Evolutionary conservation across 1,140 invertebrate genomes (phyloP), one percentile per base, ranked within the genome.

Genomic region (Calliopsis andreniformis): DNA sequence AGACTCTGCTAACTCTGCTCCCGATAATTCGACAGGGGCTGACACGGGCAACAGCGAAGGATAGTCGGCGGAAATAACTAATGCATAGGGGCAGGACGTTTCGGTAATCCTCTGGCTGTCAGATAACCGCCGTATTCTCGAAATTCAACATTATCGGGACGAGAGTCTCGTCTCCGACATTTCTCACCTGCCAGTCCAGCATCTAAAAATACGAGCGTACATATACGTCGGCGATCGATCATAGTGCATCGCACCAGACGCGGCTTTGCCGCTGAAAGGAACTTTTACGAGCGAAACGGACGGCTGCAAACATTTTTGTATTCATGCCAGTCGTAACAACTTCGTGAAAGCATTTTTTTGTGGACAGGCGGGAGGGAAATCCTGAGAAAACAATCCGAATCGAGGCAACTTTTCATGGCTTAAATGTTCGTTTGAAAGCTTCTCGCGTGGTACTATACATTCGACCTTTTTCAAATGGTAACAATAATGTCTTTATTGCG

Each of bases 161-260:
- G 85, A 82, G 84, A 84, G 78, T 82, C 35, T 67, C 56, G 82
- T 86, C 79, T 77, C 77, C 75, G 68, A 47, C 75, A 83, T 86
- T 73, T 78, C 55, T 69, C 68, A 85, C 77, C 81, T 84, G 85
- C 75, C 79, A 76, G 64, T 53, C 77, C 61, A 58, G 1, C 51
- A 58, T 83, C 82, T 87, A 85, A 87, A 88, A 88, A 88, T 88
- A 86, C 73, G 55, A 23, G 47, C 18, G 55, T 20, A 55, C 23
- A 47, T 63, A 45, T 42, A 45, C 62, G 76, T 68, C 53, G 23
- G 2, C 63, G 64, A 76, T 76, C 72, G 64, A 76, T 76, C 72
- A 76, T 23, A n/a, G 42, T 68, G 70, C 70, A 73, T 55, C 62
- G 70, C 35, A 55, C 70, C 70, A 56, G 61, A 73, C 71, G 39